Base-by-base conservation (phyloP, 35 echinoderm and acorn worm species). In the Apostichopus japonicus region DNA sequence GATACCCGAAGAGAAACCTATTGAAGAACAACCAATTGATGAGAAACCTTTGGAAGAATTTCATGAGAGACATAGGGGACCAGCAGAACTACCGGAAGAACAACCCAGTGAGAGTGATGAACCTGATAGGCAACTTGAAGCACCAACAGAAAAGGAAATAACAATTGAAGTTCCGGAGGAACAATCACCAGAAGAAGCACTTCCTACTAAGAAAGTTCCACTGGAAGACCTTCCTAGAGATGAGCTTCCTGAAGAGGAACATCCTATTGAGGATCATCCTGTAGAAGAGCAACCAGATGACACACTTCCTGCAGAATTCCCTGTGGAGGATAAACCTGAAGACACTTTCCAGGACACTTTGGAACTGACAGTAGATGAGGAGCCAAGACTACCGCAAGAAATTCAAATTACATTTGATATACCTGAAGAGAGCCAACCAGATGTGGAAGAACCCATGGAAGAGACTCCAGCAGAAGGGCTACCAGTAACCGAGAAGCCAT, bases 111-210 rank as follows among this genome's bases (percentile, higher is more conserved):
- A 77, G 23, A 56, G 15, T 8, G 71, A 91, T 84, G 57, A 61
- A 61, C 57, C 57, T 61, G 57, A 61, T 13, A 61, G 57, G 8
- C 57, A 13, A 61, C 57, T 13, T 61, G 57, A 72, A 23, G 22
- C 54, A 53, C 16, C 21, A 65, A 76, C 14, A 87, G 65, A 65
- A 55, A 88, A 8, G 6, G 16, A 59, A 25, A 55, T 80, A 19
- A 71, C 71, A 13, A 51, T 77, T 22, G 89, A 93, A 70, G 27
- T 63, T 62, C 94, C 94, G 94, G 77, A 86, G 73, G 92, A 88
- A 80, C 90, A 95, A 93, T 23, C 79, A 67, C 67, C 86, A 52
- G 6, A 88, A 11, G 86, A 88, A 71, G 13, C 57, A 72, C 9
- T 59, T 13, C 17, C 57, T 71, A 71, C 82, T 1, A n/a, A 81